Conservation (phyloP, 2,113 vertebrate genomes). For the Otus sunia region DNA sequence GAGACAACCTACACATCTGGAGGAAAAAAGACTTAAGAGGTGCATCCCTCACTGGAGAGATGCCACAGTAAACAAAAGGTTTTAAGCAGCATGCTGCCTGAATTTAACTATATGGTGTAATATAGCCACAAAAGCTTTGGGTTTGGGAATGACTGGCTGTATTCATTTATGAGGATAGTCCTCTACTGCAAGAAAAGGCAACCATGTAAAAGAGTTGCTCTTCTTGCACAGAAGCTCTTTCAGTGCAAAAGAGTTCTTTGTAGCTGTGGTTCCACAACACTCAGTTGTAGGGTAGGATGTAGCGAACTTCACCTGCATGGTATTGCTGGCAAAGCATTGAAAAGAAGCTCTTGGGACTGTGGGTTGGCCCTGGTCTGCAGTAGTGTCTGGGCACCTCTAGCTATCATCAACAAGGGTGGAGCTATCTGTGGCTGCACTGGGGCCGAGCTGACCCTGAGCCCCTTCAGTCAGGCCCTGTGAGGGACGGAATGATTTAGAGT, state of each 20-base stretch:
- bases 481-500: accelerated
- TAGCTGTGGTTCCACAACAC: neutral
- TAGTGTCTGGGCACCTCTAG: neutral
- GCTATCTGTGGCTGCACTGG: neutral
- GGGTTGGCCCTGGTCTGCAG: neutral
- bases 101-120: accelerated
- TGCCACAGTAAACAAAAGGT: neutral
- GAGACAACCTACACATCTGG: neutral
- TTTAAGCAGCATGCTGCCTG: neutral
- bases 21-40: neutral
- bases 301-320: neutral
- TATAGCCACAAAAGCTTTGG: neutral
- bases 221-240: neutral
- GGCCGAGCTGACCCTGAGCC: neutral
- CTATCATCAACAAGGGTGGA: accelerated
- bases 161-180: neutral
- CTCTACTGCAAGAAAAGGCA: neutral
- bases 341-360: neutral
- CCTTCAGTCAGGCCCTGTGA: neutral
- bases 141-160: neutral
- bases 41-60: neutral
- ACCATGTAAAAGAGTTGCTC: neutral
- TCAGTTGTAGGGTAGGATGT: accelerated
- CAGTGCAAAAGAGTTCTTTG: neutral
- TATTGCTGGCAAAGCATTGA: neutral